Conservation (phyloP, 2,797 vertebrate genomes). For the Momotus momota region DNA sequence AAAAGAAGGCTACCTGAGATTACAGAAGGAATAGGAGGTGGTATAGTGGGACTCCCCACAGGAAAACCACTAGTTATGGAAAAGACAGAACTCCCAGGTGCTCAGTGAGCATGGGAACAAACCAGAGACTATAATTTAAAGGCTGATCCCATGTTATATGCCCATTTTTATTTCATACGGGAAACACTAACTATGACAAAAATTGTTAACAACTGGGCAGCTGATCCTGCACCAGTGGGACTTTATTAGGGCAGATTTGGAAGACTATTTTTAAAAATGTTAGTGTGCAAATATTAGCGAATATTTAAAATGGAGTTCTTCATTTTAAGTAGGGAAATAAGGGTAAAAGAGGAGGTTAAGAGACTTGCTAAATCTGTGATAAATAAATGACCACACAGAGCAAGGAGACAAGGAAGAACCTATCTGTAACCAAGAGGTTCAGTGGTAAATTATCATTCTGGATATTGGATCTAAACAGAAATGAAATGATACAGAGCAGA, state of each 20-base stretch:
- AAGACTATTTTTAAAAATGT: neutral
- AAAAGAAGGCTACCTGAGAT: neutral
- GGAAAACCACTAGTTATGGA: constrained; percentile 3
- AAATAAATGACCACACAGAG: neutral
- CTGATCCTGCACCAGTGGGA: neutral
- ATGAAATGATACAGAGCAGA: neutral
- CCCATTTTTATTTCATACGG: neutral
- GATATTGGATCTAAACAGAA: neutral
- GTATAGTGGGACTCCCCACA: neutral
- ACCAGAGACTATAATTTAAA: neutral
- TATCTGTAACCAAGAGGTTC: neutral
- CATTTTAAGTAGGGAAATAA: neutral
- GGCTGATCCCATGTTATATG: neutral
- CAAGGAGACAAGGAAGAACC: neutral
- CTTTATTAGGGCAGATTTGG: neutral
- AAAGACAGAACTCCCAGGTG: neutral
- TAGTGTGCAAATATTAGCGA: neutral
- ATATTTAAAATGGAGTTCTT: neutral
- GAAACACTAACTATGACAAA: neutral
- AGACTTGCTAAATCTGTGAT: neutral
- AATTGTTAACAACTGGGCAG: neutral
- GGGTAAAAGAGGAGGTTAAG: neutral
- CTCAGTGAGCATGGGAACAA: constrained; percentile 1
- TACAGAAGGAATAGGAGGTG: neutral
- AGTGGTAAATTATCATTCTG: neutral